Evolutionary conservation across 2,113 vertebrate species (phyloP).

Genomic region (Synchiropus splendidus): DNA sequence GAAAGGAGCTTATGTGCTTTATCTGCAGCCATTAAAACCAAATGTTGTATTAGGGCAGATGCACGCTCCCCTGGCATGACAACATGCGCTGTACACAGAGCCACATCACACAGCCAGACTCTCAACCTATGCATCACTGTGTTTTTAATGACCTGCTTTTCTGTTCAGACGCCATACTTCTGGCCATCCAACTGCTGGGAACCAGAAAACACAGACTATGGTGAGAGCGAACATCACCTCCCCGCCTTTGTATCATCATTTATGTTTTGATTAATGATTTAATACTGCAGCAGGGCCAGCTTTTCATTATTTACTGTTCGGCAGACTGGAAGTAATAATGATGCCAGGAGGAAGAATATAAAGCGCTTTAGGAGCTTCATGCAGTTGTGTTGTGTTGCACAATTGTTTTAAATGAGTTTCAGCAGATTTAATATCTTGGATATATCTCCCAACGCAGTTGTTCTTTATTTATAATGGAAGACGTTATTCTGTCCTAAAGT

Average conservation of each 20-base stretch:
- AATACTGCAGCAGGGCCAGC: too few species aligned
- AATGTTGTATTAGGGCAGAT: constrained; percentile 33
- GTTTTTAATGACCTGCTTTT: constrained; percentile 23
- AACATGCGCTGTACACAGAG: not conserved
- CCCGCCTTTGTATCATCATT: not conserved
- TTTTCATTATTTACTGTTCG: too few species aligned
- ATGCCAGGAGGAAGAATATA: constrained; percentile 25
- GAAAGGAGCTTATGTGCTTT: constrained; percentile 37
- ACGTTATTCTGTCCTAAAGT: too few species aligned
- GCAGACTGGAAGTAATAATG: constrained; percentile 1
- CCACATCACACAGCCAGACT: constrained; percentile 5
- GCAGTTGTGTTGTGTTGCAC: too few species aligned
- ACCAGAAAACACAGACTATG: constrained; percentile 97
- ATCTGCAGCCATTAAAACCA: constrained; percentile 27
- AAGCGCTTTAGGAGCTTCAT: constrained; percentile 13
- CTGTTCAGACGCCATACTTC: constrained; percentile 88
- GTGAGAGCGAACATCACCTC: constrained; percentile 49
- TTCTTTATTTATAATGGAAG: too few species aligned
- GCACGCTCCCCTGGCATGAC: not conserved
- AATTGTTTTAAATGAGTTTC: too few species aligned
- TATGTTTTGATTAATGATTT: not conserved
- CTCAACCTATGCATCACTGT: not conserved
- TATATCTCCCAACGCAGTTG: too few species aligned
- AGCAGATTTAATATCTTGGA: too few species aligned
- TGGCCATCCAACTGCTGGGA: constrained; percentile 99